phyloP scores from a whole-genome alignment of 2,888 invertebrate genomes.

The Dyspetes luteomarginatus region DNA sequence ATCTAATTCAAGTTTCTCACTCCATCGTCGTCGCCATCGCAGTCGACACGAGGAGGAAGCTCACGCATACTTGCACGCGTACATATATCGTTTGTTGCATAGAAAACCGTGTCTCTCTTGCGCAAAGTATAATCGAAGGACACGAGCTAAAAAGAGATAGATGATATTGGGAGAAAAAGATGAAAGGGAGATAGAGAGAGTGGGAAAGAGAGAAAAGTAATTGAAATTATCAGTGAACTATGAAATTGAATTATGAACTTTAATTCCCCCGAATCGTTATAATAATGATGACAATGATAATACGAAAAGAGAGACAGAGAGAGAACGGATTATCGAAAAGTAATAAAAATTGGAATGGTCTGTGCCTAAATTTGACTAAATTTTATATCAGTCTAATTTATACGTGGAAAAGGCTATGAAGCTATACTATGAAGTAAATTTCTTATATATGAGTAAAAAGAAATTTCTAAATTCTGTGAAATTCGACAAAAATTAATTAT shows the following conservation, averaged over 20 bases:
- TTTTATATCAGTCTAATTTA: not conserved
- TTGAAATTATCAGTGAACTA: constrained; percentile 55
- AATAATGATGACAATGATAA: not conserved
- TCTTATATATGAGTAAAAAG: no score
- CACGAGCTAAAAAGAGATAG: constrained; percentile 28
- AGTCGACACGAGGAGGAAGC: constrained; percentile 1
- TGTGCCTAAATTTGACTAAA: not conserved
- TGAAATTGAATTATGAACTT: constrained; percentile 26
- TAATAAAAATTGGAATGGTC: not conserved
- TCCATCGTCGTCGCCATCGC: constrained; percentile 18
- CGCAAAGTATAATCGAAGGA: constrained; percentile 37
- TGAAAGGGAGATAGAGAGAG: not conserved
- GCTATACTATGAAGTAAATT: no score
- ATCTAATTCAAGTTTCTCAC: constrained; percentile 58
- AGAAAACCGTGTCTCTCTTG: constrained; percentile 42
- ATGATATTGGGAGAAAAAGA: not conserved
- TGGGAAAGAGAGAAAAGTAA: constrained; percentile 25
- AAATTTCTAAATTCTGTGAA: no score
- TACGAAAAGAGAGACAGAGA: not conserved
- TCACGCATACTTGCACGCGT: not conserved
- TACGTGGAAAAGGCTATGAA: not conserved
- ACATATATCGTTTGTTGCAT: constrained; percentile 26
- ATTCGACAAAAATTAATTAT: no score
- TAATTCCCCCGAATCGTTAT: constrained; percentile 18
- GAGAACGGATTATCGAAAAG: not conserved